Evolutionary conservation across 2,888 invertebrate species (phyloP), one percentile per base, ranked within the genome.

Genomic region (Iselma pallidipennis): DNA sequence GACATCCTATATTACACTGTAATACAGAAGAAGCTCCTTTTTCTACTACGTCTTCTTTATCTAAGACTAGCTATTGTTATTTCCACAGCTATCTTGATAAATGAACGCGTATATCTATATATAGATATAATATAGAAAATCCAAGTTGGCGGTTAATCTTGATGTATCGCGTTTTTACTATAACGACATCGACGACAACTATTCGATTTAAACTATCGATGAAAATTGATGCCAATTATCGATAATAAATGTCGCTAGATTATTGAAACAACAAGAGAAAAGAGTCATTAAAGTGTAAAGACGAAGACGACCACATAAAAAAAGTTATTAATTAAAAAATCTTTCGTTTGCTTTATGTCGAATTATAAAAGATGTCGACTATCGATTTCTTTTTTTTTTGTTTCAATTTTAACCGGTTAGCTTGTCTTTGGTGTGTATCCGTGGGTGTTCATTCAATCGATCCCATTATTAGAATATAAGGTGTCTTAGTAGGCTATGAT

Each of bases 111-210:
- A 19, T n/a, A n/a, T n/a, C n/a, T n/a, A n/a, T n/a, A n/a, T n/a
- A n/a, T n/a, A n/a, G n/a, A n/a, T n/a, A n/a, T n/a, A n/a, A n/a
- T n/a, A n/a, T n/a, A n/a, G n/a, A n/a, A n/a, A n/a, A n/a, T n/a
- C n/a, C n/a, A n/a, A 55, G 28, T 4, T 10, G 52, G 57, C 25
- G 52, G 55, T 60, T 68, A 66, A 66, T 66, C 66, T 61, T 66
- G 66, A 69, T 66, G 62, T 62, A 67, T 69, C 66, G 66, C 67
- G 66, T 66, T 61, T 57, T n/a, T n/a, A n/a, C n/a, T n/a, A n/a
- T n/a, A n/a, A n/a, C n/a, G n/a, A n/a, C n/a, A n/a, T n/a, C n/a
- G n/a, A n/a, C n/a, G n/a, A n/a, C n/a, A n/a, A n/a, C n/a, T n/a
- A n/a, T n/a, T n/a, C n/a, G n/a, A 19, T 19, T 6, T 45, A 16